phyloP scores from a whole-genome alignment of 2,797 vertebrate genomes.

The Somateria mollissima region DNA sequence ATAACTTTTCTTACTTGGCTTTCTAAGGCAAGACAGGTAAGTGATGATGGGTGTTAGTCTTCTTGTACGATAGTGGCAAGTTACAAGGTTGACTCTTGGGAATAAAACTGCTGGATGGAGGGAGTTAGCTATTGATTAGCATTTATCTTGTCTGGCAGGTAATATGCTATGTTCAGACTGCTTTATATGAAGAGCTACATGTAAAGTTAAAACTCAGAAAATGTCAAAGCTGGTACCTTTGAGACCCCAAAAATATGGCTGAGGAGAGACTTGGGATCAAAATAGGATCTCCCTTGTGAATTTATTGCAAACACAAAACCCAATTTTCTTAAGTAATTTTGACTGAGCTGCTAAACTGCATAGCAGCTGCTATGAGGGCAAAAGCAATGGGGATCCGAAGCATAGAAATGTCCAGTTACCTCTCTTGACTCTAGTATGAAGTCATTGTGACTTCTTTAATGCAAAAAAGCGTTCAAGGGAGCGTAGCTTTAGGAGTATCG shows the following conservation, averaged over 20 bases:
- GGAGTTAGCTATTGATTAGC: neutral
- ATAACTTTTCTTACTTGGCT: neutral
- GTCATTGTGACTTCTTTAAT: accelerated
- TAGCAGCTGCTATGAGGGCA: neutral
- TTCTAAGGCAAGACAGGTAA: neutral
- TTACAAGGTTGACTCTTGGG: neutral
- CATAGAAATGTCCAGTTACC: neutral
- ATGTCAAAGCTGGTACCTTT: neutral
- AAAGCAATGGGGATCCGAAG: neutral
- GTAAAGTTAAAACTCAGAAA: neutral
- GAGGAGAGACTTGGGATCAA: neutral
- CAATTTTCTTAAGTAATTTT: neutral
- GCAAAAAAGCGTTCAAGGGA: neutral
- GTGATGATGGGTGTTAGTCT: neutral
- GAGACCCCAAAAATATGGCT: neutral
- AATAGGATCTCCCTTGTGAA: neutral
- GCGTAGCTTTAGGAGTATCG: accelerated
- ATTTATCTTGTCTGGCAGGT: neutral
- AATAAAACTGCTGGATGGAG: neutral
- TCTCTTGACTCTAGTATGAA: neutral
- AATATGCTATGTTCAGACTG: accelerated
- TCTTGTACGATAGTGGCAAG: neutral
- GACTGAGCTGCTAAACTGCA: neutral
- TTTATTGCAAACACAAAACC: neutral
- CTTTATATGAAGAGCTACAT: neutral